Evolutionary conservation across 1,140 invertebrate genomes (phyloP).

Genomic region (Dolichoris vasculosae): DNA sequence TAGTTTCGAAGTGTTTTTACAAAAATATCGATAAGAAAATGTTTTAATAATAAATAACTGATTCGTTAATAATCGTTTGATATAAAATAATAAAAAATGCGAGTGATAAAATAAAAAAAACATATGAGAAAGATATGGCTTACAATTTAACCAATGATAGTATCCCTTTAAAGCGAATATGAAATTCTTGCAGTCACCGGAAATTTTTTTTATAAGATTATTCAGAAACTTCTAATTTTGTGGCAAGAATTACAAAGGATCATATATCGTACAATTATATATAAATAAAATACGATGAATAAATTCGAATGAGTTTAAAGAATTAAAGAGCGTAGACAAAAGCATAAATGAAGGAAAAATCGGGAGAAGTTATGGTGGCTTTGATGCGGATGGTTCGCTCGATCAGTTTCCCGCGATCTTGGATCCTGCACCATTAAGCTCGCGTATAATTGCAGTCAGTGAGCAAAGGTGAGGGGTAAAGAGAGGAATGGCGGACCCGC

Average conservation of each 20-base stretch:
- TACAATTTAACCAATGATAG: no score
- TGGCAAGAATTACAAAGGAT: no score
- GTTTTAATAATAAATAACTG: neutral
- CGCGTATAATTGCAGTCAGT: neutral
- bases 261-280: neutral
- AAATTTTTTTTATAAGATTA: no score
- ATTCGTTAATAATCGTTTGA: neutral
- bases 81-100: neutral
- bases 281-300: neutral
- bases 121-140: no score
- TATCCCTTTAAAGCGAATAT: no score
- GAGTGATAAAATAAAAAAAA: neutral
- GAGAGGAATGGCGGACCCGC: slow-evolving; percentile 11
- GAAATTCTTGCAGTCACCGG: no score
- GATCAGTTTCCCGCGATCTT: slow-evolving; percentile 31
- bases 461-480: neutral
- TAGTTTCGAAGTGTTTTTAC: neutral
- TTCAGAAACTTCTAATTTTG: no score
- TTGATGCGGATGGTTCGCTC: neutral
- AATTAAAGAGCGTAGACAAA: neutral
- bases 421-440: slow-evolving; percentile 8
- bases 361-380: no score
- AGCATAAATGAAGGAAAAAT: neutral
- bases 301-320: neutral
- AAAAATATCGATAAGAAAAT: no score